phyloP scores from a whole-genome alignment of 2,888 invertebrate species.

The Rhamnusium bicolor region DNA sequence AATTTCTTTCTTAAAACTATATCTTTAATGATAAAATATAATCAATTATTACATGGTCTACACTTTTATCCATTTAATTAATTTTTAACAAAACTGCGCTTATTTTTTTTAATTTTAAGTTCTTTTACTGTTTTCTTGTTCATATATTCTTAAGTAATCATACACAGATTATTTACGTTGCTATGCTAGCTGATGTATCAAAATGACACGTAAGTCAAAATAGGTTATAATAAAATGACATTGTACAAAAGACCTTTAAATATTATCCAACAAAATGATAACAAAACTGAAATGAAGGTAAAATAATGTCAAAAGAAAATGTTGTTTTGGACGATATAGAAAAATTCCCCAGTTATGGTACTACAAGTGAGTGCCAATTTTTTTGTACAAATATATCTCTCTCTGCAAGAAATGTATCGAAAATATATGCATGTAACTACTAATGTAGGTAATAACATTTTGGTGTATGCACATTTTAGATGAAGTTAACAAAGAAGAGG shows the following conservation, averaged over 20 bases:
- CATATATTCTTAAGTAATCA: too few species aligned
- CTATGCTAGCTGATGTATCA: background rate
- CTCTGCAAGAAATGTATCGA: background rate
- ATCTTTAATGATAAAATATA: too few species aligned
- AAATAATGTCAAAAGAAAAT: constrained; percentile 6
- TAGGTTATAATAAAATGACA: background rate
- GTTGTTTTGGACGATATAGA: background rate
- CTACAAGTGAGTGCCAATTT: background rate
- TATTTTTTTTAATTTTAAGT: too few species aligned
- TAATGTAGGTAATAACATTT: background rate
- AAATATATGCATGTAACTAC: background rate
- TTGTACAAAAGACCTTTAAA: background rate
- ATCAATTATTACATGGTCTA: too few species aligned
- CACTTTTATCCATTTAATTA: too few species aligned
- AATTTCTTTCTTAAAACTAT: too few species aligned
- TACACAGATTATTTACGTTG: background rate
- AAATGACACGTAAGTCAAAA: background rate
- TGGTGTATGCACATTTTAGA: constrained; percentile 17
- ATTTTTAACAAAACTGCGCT: too few species aligned
- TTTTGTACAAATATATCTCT: too few species aligned
- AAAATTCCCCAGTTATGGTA: constrained; percentile 19
- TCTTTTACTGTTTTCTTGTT: too few species aligned
- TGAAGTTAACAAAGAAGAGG: background rate
- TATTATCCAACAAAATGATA: background rate
- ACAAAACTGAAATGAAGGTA: background rate